Percentiles rank a stretch among this genome's conserved stretches.
Evolutionary conservation across 2,888 invertebrate species (phyloP).

Genomic region (Scaptomyza reducta): DNA sequence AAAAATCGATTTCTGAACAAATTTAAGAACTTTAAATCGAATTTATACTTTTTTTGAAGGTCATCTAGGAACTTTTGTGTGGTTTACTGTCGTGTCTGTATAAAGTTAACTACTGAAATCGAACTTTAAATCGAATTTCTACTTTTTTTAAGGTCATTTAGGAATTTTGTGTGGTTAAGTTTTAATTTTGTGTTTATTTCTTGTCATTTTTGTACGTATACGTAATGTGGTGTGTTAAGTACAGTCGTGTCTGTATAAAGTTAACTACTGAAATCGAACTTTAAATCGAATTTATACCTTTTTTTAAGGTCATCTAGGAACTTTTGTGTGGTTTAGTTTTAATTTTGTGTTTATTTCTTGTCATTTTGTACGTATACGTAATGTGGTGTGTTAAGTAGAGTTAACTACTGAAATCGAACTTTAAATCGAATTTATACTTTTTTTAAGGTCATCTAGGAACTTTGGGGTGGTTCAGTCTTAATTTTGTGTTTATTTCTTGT

Average conservation of each 20-base stretch:
- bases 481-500: background rate
- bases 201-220: background rate
- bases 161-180: no score
- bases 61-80: background rate
- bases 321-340: background rate
- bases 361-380: background rate
- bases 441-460: no score
- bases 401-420: no score
- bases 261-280: background rate
- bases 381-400: no score
- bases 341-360: background rate
- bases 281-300: background rate
- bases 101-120: no score
- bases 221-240: background rate
- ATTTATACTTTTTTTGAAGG: background rate
- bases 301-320: no score
- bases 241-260: background rate
- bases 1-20: conserved; percentile 49
- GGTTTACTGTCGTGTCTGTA: no score
- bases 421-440: no score
- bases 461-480: no score
- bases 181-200: background rate
- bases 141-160: no score
- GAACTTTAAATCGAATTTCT: no score
- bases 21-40: background rate